Conservation (phyloP, 2,888 invertebrate genomes). For the Halictus quadricinctus region DNA sequence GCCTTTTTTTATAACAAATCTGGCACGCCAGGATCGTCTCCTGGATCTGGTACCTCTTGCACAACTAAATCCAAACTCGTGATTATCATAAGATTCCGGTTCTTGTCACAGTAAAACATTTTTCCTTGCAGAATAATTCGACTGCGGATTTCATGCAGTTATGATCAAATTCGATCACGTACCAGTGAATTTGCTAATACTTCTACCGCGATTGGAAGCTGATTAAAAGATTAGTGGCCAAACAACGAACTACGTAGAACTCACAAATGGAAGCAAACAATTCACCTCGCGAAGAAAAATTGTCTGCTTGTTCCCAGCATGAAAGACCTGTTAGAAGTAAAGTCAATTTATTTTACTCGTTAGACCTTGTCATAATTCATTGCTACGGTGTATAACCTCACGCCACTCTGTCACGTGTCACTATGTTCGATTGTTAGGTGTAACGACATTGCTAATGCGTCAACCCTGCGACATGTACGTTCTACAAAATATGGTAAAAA, state of each 20-base stretch:
- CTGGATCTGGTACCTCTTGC: background rate
- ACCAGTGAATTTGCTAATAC: too few relatives aligned
- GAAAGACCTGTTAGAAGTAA: background rate
- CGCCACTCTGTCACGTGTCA: background rate
- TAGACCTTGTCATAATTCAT: conserved; percentile 2
- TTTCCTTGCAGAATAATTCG: background rate
- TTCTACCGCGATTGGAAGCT: background rate
- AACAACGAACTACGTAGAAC: background rate
- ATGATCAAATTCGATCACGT: too few relatives aligned
- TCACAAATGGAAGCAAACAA: background rate
- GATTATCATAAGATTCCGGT: background rate
- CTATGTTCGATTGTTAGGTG: background rate
- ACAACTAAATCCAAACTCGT: background rate
- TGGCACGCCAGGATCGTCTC: background rate
- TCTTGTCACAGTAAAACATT: background rate
- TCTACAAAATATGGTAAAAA: background rate
- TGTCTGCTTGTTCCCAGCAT: background rate
- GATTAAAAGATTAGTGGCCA: background rate
- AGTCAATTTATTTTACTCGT: background rate
- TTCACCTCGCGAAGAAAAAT: background rate
- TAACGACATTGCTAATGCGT: background rate
- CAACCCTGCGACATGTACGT: background rate
- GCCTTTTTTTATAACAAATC: background rate
- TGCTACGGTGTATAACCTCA: background rate
- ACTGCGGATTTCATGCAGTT: too few relatives aligned